Evolutionary conservation across 2,797 vertebrate species (phyloP).

Genomic region (Simalia tracyae): DNA sequence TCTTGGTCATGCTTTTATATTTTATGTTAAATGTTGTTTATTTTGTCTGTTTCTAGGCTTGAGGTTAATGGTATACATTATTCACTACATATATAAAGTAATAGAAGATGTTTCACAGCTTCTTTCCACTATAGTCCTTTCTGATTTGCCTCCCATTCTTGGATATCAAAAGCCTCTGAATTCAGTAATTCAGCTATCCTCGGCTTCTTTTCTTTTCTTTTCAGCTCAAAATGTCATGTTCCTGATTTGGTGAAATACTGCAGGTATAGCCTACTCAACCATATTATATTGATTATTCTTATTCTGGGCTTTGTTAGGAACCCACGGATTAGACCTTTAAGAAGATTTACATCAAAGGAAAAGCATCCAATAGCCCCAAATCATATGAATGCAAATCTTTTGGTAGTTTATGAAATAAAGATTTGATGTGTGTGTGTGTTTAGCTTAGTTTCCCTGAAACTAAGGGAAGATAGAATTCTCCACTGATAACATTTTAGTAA

Average conservation of each 20-base stretch:
- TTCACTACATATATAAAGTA: neutral
- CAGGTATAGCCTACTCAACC: neutral
- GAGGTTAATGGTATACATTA: neutral
- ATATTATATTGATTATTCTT: neutral
- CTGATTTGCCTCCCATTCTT: neutral
- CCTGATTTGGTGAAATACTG: neutral
- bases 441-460: neutral
- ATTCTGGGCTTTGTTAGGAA: constrained; percentile 8
- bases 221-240: neutral
- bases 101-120: neutral
- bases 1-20: neutral
- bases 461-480: neutral
- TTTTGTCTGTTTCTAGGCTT: neutral
- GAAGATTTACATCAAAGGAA: neutral
- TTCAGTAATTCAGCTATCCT: neutral
- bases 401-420: neutral
- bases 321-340: neutral
- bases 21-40: neutral
- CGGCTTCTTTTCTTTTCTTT: neutral
- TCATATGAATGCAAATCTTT: neutral
- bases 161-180: neutral
- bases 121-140: neutral
- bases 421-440: neutral
- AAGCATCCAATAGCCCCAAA: neutral
- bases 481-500: neutral